Evolutionary conservation across 2,888 invertebrate genomes (phyloP).

Genomic region (Lutraria lutraria): DNA sequence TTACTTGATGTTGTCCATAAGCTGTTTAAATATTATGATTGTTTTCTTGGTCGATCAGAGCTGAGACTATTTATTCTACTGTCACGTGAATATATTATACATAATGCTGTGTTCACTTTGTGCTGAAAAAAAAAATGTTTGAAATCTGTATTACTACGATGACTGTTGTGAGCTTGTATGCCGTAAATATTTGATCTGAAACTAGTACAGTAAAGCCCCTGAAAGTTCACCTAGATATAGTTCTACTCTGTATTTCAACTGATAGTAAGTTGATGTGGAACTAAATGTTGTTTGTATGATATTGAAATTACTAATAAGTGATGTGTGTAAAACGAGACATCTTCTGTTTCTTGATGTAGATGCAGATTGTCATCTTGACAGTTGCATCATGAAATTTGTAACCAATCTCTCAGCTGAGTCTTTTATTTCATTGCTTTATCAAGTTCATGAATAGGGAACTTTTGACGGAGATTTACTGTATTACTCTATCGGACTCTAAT

Average conservation of each 20-base stretch:
- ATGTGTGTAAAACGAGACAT: too few species aligned
- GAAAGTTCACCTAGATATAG: neutral
- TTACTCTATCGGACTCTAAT: neutral
- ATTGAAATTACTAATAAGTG: neutral
- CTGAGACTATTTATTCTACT: neutral
- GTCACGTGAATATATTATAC: neutral
- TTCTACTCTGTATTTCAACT: neutral
- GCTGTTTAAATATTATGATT: slow-evolving; percentile 35
- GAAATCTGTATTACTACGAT: neutral
- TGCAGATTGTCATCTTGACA: neutral
- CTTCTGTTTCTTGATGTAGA: too few species aligned
- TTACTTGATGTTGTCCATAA: slow-evolving; percentile 42
- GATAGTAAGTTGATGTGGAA: neutral
- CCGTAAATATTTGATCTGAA: neutral
- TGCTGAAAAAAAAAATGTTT: neutral
- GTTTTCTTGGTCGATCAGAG: slow-evolving; percentile 39
- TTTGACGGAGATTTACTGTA: neutral
- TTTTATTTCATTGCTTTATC: neutral
- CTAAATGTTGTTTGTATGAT: neutral
- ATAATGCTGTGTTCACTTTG: slow-evolving; percentile 25
- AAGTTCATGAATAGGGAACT: neutral
- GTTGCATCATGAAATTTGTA: neutral
- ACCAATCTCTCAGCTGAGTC: neutral
- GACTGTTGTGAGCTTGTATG: neutral
- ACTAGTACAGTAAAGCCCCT: slow-evolving; percentile 25